Base-by-base conservation (phyloP, 2,113 vertebrate species). In the Ariopsis seemanni region DNA sequence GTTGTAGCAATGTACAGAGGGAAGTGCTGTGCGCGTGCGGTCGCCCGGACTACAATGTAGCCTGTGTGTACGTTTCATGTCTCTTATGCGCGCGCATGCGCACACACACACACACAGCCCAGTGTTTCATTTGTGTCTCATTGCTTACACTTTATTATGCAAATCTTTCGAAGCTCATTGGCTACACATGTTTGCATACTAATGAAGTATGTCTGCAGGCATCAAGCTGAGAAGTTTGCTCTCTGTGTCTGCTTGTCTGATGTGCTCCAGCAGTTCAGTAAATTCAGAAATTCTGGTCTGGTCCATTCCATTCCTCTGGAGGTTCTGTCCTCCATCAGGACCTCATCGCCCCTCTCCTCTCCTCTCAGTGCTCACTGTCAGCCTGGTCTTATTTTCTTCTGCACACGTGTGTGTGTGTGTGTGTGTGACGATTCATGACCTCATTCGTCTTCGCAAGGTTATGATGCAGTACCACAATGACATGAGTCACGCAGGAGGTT, bases 401-500 rank as follows among this genome's bases (percentile, higher is more conserved):
- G 2, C 50, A 27, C 77, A 30, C 52, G 77, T 52, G 52, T 30
- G 75, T n/a, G 78, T 58, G 78, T 80, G 18, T 63, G 9, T 75
- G 11, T n/a, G 55, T 87, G 82, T n/a, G 34, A 81, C 50, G 79
- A 88, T 83, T 88, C 80, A 60, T 60, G 63, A 90, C 89, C 78
- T 89, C 87, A 87, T 87, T 77, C 79, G 86, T 50, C 83, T 67
- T 62, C 4, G 60, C 60, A 60, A 71, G 90, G 91, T 92, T 89
- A 85, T 93, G 92, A 93, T 88, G 90, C 91, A 92, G 88, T 88
- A 90, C 91, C 85, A 85, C 53, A 20, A 84, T 92, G 92, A 91
- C 93, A 91, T 94, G 92, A 93, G 86, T 7, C 42, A 88, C 82
- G 65, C 87, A 85, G 88, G 90, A 91, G 85, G 93, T 95, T 94